Base-by-base conservation (phyloP, 1,140 invertebrate species). In the Metopolophium dirhodum region DNA sequence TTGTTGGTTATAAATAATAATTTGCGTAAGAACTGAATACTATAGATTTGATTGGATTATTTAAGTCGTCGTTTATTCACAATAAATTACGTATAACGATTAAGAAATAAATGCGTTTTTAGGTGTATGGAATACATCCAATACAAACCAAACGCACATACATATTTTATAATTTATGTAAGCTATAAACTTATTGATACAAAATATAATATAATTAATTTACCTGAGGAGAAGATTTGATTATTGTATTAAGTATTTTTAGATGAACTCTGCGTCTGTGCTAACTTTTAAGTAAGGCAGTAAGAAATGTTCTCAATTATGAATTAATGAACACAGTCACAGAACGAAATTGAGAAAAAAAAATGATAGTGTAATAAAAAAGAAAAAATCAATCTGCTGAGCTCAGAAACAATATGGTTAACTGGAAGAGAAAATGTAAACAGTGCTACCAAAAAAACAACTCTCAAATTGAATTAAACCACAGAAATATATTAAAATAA, bases 321-420 rank as follows among this genome's bases (percentile, higher is more conserved):
- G 23, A 18, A 30, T 45, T 61, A 23, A 57, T n/a, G 26, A 35
- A 54, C 22, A 54, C 51, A 54, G 14, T 35, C 26, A 11, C 14
- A 23, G 23, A 41, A 61, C 37, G 37, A 26, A 61, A 26, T 41
- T 4, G 54, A 6, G 20, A 22, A 47, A 30, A 47, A 51, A 82
- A 91, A 47, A 91, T 92, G 91, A 92, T 92, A 92, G 68, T 51
- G 26, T 22, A 47, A 77, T 47, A 45, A 35, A 91, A 90, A 51
- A 54, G 37, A 85, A 83, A 92, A 85, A 85, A 93, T 93, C 77
- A 93, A 93, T 93, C 91, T 35, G 82, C 82, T 86, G 82, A 57
- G 14, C 18, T 41, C 83, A 45, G 41, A 26, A 85, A 85, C 37
- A 85, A 85, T 45, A 85, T 47, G 86, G 26, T 87, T 37, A n/a